Percentiles rank a stretch among this genome's conserved stretches.
Conservation (phyloP, 2,888 invertebrate genomes). For the Philereme vetulata region DNA sequence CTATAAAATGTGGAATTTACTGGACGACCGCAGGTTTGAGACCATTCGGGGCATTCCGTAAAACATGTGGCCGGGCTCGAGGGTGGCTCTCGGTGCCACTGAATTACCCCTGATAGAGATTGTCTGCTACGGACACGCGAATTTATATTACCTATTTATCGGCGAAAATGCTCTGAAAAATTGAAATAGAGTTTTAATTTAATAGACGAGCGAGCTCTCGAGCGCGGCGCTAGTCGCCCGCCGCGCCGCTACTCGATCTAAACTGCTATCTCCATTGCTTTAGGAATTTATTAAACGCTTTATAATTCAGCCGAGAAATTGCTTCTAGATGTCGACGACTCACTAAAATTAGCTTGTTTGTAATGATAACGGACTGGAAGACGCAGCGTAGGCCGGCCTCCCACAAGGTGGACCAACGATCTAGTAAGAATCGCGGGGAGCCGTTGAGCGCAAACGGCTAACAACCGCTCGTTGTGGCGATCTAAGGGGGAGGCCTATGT, state of each 20-base stretch:
- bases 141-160: constrained; percentile 53
- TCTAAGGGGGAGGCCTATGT: no score
- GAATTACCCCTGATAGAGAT: constrained; percentile 61
- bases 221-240: not conserved
- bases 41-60: constrained; percentile 59
- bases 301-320: constrained; percentile 36
- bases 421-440: no score
- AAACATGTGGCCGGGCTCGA: constrained; percentile 57
- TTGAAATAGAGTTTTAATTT: constrained; percentile 45
- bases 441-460: no score
- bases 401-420: no score
- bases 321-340: constrained; percentile 24
- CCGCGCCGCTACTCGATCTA: constrained; percentile 29
- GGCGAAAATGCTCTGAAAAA: constrained; percentile 41
- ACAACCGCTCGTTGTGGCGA: no score
- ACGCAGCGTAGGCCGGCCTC: no score
- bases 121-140: constrained; percentile 51
- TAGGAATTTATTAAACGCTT: constrained; percentile 38
- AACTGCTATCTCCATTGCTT: constrained; percentile 37
- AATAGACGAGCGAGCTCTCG: constrained; percentile 33
- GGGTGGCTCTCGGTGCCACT: constrained; percentile 48
- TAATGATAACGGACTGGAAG: no score
- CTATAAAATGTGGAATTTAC: constrained; percentile 58
- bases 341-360: constrained; percentile 18
- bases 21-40: constrained; percentile 48